Base-by-base conservation (phyloP, 2,888 invertebrate species). In the Cryptus viduatorius region DNA sequence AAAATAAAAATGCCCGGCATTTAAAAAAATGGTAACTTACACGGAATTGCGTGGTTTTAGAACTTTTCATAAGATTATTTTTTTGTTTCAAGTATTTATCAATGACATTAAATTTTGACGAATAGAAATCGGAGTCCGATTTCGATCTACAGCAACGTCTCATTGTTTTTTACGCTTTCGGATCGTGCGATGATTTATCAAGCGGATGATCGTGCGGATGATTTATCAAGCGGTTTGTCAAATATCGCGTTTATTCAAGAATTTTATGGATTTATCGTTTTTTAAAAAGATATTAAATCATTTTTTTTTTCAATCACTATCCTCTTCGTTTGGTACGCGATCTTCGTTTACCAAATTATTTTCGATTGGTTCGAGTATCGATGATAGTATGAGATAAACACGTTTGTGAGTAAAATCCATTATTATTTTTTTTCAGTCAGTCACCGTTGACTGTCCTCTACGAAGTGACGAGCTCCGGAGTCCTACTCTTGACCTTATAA, bases 351-450 rank as follows among this genome's bases (percentile, higher is more conserved):
- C 59, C 29, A 84, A 79, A 46, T 71, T 79, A 14, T 65, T 83
- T 0, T 86, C 88, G 16, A 91, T 79, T 0, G 90, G 89, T 59
- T 86, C 88, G 29, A 90, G 86, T 19, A 93, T 93, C 46, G 90
- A 89, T n/a, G 86, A 88, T 0, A 92, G 87, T 86, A 93, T 92
- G 37, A 91, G 87, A 24, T 90, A 82, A n/a, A 93, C 89, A 10
- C 92, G 88, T 72, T 91, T 91, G 75, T 92, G 90, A 71, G 90
- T 91, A 69, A 92, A 92, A 89, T 93, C 92, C 92, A 93, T 93
- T 61, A 48, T 12, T 48, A 2, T 61, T 31, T 10, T 61, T 31
- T 31, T 86, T 83, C 90, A 87, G 67, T 83, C 68, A 64, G 78
- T 72, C 72, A 77, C 53, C 83, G 56, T 80, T 79, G 86, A 86